A percentile compares a stretch with the other conserved stretches of the same genome.
Conservation (phyloP, 2,113 vertebrate genomes). For the Calidris pugnax region DNA sequence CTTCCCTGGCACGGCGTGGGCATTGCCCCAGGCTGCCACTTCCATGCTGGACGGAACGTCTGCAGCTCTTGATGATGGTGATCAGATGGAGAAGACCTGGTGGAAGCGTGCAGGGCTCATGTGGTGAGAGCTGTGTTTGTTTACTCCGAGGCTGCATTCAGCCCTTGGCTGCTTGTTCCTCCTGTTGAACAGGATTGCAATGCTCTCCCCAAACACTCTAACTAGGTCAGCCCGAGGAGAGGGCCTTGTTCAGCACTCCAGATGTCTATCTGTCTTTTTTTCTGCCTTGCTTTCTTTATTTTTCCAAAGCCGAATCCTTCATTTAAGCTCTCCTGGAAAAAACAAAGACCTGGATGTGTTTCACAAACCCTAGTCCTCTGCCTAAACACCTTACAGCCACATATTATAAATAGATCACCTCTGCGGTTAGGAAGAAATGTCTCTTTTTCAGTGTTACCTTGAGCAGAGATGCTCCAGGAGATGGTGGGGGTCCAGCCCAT, state of each 20-base stretch:
- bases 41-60: accelerated
- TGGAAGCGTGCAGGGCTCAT: neutral
- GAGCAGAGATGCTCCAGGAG: neutral
- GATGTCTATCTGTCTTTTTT: neutral
- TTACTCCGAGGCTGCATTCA: neutral
- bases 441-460: neutral
- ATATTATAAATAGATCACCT: neutral
- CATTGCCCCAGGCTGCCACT: neutral
- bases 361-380: neutral
- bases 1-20: neutral
- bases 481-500: neutral
- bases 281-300: neutral
- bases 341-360: neutral
- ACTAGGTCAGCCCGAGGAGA: constrained; percentile 23
- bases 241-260: neutral
- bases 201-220: neutral
- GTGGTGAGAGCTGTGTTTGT: neutral
- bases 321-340: neutral
- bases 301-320: neutral
- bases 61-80: neutral
- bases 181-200: neutral
- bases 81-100: neutral
- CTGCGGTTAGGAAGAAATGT: neutral
- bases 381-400: neutral
- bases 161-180: neutral